phyloP scores from a whole-genome alignment of 2,113 vertebrate genomes.

The Microtus oregoni region DNA sequence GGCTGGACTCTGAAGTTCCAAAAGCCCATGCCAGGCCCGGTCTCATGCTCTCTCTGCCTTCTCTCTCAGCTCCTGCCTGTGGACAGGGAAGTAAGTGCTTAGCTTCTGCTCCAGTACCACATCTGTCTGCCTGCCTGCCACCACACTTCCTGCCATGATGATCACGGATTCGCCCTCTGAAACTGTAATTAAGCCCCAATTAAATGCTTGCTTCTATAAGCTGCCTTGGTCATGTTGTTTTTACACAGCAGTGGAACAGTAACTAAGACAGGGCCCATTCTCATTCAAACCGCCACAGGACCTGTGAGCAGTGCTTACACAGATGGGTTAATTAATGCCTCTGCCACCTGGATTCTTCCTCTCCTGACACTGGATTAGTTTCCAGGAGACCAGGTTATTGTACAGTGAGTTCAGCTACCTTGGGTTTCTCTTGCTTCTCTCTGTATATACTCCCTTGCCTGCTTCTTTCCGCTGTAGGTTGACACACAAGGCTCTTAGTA shows the following conservation, averaged over 20 bases:
- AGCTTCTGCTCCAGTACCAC: neutral
- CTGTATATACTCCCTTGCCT: neutral
- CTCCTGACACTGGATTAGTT: neutral
- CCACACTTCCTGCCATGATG: neutral
- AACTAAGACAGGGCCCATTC: neutral
- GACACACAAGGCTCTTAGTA: neutral
- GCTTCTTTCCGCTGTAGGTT: neutral
- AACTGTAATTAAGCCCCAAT: neutral
- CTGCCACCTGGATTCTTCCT: neutral
- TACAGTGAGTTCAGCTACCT: neutral
- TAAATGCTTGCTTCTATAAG: neutral
- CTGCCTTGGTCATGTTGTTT: neutral
- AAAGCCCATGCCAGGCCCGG: neutral
- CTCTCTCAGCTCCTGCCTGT: neutral
- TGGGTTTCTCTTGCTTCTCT: neutral
- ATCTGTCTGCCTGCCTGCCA: neutral
- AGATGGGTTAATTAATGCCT: neutral
- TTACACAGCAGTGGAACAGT: neutral
- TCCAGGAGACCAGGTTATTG: neutral
- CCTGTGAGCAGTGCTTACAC: neutral
- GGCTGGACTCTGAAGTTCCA: neutral
- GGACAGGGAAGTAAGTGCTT: neutral
- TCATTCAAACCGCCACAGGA: neutral
- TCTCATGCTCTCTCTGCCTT: neutral
- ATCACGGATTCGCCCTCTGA: neutral